Conservation (phyloP, 2,888 invertebrate genomes). For the Zootermopsis nevadensis region DNA sequence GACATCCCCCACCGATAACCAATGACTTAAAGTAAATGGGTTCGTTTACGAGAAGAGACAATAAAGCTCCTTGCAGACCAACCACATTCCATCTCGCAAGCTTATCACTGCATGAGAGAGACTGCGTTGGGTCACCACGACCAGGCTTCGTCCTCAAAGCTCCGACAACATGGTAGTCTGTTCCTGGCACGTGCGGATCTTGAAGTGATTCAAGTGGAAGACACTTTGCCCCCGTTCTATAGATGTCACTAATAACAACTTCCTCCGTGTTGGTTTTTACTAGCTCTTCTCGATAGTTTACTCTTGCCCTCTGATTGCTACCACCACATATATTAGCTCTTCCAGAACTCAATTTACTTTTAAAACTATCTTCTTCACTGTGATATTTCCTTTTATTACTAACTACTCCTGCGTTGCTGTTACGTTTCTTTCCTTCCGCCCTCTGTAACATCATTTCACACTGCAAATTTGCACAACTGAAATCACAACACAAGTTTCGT, state of each 20-base stretch:
- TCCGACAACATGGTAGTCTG: conserved; percentile 75
- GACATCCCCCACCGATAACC: conserved; percentile 75
- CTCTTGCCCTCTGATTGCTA: not conserved
- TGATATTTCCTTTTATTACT: not conserved
- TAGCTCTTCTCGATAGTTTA: too few species aligned
- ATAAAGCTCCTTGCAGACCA: conserved; percentile 76
- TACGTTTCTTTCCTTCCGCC: not conserved
- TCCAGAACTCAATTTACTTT: not conserved
- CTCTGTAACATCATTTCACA: not conserved
- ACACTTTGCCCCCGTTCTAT: conserved; percentile 93
- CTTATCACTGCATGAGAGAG: conserved; percentile 96
- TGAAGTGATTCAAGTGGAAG: conserved; percentile 66
- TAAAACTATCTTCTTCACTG: not conserved
- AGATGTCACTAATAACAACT: conserved; percentile 61
- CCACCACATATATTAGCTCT: not conserved
- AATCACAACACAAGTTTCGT: not conserved
- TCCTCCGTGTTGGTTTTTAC: too few species aligned
- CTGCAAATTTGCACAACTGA: not conserved
- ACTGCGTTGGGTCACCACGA: conserved; percentile 87
- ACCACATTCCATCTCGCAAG: conserved; percentile 88
- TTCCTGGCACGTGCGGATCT: conserved; percentile 71
- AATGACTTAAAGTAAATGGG: conserved; percentile 79
- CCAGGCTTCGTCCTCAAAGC: conserved; percentile 87
- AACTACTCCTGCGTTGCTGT: too few species aligned
- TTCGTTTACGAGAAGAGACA: conserved; percentile 73